Conservation (phyloP, 2,113 vertebrate genomes). For the Noturus placidus region DNA sequence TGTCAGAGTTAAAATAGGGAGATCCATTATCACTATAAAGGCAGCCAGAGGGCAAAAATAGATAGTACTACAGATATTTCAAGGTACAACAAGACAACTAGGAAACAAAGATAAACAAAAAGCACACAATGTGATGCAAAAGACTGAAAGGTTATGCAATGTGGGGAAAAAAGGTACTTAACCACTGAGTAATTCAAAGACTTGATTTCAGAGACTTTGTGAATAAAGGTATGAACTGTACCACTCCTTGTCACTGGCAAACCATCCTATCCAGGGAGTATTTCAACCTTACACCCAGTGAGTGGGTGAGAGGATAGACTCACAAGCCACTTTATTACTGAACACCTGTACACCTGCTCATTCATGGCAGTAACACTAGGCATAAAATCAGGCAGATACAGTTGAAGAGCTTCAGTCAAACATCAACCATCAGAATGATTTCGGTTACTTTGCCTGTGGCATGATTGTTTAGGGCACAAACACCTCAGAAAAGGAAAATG, state of each 20-base stretch:
- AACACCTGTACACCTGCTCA: background rate
- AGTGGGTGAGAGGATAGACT: background rate
- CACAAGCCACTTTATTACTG: background rate
- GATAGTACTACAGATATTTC: background rate
- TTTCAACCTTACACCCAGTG: background rate
- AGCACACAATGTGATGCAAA: background rate
- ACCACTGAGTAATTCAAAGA: background rate
- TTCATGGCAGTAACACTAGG: background rate
- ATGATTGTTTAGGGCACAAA: background rate
- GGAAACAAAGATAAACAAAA: background rate
- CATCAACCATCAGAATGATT: background rate
- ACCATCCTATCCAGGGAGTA: background rate
- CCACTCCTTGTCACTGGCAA: background rate
- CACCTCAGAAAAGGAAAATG: background rate
- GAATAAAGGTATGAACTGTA: background rate
- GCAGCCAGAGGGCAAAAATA: background rate
- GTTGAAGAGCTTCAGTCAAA: background rate
- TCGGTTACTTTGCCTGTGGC: background rate
- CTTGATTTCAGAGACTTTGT: background rate
- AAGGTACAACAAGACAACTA: background rate
- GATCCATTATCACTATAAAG: background rate
- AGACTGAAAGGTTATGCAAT: background rate
- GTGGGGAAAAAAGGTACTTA: background rate
- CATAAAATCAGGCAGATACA: background rate
- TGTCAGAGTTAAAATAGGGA: background rate